Conservation (phyloP, 2,113 vertebrate genomes). For the Leucopsar rothschildi region DNA sequence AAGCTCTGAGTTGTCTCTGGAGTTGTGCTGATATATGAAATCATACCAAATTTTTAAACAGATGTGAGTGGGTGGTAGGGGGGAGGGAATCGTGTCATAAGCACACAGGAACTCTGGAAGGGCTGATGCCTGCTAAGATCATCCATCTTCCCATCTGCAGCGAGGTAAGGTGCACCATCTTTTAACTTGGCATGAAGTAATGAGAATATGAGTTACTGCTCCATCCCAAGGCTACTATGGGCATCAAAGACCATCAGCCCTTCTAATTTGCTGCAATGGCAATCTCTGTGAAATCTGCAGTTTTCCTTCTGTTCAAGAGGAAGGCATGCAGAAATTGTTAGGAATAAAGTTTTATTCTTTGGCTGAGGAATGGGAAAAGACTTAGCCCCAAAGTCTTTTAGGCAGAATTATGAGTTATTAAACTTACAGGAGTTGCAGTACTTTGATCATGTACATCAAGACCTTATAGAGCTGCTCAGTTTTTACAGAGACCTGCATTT, state of each 20-base stretch:
- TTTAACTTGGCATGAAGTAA: not conserved
- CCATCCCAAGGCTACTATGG: not conserved
- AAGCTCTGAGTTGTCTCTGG: not conserved
- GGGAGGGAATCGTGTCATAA: not conserved
- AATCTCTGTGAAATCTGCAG: not conserved
- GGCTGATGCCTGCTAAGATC: not conserved
- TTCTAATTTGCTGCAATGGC: not conserved
- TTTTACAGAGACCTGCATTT: not conserved
- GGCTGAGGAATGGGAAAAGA: not conserved
- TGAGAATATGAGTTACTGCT: not conserved
- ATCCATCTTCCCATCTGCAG: not conserved
- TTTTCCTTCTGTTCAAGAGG: not conserved
- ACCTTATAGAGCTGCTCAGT: not conserved
- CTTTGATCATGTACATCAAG: not conserved
- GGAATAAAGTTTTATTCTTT: not conserved
- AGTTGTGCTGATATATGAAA: not conserved
- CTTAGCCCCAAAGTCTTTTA: not conserved
- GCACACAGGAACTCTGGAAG: not conserved
- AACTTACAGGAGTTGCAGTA: not conserved
- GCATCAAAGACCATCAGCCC: not conserved
- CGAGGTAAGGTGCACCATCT: not conserved
- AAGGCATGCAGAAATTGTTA: not conserved
- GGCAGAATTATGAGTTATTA: not conserved
- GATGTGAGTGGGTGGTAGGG: constrained; percentile 26
- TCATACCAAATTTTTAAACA: constrained; percentile 12